Base-by-base conservation (phyloP, 2,888 invertebrate genomes). In the Platycheirus rosarum region DNA sequence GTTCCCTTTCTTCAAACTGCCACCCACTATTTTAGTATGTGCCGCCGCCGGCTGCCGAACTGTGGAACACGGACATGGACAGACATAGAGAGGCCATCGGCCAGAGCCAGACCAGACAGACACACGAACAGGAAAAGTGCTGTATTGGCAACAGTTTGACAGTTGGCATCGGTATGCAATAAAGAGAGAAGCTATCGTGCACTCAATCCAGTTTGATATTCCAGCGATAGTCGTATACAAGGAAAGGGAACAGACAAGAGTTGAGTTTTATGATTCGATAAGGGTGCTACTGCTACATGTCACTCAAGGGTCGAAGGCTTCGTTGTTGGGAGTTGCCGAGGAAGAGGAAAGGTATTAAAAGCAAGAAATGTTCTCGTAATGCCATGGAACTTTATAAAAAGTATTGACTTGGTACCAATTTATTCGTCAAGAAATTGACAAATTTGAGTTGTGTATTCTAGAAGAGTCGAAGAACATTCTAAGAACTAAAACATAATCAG, bases 61-160 rank as follows among this genome's bases (percentile, higher is more conserved):
- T 68, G 26, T 70, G 66, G 66, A 70, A 66, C 65, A 53, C 70
- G 71, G 48, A 62, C 77, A 57, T 9, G 23, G 40, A 6, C n/a
- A 46, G 3, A 65, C 65, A 32, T 7, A 71, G 46, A 70, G 70
- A 70, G 77, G 77, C 71, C 71, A 42, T 40, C 37, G 37, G 37
- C 60, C 14, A 55, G 23, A 55, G 18, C 23, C 14, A 55, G 40
- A 57, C 60, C 29, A 77, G 77, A 82, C 77, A 71, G 71, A 70
- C 70, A 44, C 32, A 44, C 44, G 7, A 60, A 29, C 29, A 37
- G 51, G 62, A 42, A 73, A 63, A 69, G 62, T 37, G 68, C 66
- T 74, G 66, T 75, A 75, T 77, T 82, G 68, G 77, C 77, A 82
- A 77, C 55, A 63, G 82, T 82, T 82, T 82, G 80, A 82, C 80